Evolutionary conservation across 92 coral and sea anemone species (phyloP).

Genomic region (Palythoa caribaeorum): DNA sequence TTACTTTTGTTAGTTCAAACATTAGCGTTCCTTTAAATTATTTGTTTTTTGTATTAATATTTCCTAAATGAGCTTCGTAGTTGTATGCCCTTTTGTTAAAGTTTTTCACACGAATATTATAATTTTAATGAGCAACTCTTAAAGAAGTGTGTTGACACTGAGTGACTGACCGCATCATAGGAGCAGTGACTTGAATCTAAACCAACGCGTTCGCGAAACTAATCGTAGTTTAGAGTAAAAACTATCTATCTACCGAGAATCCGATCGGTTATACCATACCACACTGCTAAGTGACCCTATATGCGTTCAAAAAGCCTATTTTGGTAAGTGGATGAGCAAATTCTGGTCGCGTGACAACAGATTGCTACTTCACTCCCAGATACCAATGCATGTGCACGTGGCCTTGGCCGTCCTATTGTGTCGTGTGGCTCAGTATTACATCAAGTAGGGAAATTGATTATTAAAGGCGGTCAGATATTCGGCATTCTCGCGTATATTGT

Average conservation of each 20-base stretch:
- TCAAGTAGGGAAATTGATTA: slow-evolving; percentile 1
- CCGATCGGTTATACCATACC: neutral
- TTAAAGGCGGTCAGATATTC: neutral
- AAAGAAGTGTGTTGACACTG: no score
- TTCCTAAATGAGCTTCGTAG: no score
- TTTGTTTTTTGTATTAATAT: no score
- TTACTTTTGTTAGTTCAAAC: no score
- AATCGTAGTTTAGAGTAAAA: neutral
- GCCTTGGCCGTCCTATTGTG: neutral
- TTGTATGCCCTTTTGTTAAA: no score
- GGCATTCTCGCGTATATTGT: slow-evolving; percentile 3
- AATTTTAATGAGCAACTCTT: no score
- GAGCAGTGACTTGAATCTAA: no score
- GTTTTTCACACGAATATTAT: no score
- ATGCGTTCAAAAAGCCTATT: neutral
- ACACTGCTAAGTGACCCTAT: neutral
- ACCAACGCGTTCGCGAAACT: no score
- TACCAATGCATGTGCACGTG: neutral
- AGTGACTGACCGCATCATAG: no score
- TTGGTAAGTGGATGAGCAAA: neutral
- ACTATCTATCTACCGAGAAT: neutral
- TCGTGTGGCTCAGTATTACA: neutral
- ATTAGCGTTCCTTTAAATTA: no score
- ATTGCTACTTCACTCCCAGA: neutral
- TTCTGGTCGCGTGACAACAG: neutral